Percentiles rank a stretch among this genome's conserved stretches.
phyloP scores from a whole-genome alignment of 2,797 vertebrate species.

The Pempheris klunzingeri region DNA sequence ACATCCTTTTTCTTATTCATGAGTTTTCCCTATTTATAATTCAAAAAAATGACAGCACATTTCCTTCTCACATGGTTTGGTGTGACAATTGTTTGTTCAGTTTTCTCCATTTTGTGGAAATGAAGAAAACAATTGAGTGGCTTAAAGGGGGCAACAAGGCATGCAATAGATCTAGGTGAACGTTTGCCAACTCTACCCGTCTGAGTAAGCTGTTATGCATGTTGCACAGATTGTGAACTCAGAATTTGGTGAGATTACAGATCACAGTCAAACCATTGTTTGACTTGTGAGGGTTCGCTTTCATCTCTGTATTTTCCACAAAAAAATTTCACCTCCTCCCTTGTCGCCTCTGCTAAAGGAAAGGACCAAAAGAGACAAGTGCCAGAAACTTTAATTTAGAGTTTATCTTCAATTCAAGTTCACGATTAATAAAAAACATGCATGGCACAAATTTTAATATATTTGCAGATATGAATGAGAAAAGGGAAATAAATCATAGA shows the following conservation, averaged over 20 bases:
- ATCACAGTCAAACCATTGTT: neutral
- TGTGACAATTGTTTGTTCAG: neutral
- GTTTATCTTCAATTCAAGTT: neutral
- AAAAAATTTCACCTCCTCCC: neutral
- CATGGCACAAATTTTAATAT: neutral
- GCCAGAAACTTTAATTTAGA: neutral
- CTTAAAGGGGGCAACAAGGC: neutral
- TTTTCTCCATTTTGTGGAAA: neutral
- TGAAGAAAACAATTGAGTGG: neutral
- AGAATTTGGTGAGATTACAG: neutral
- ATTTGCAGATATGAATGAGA: rapidly evolving
- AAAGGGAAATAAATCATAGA: neutral
- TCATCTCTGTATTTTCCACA: neutral
- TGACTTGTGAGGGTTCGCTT: neutral
- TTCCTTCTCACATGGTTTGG: constrained; percentile 1
- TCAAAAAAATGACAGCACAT: too few relatives aligned
- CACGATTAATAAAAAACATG: neutral
- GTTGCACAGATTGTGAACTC: neutral
- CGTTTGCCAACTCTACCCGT: neutral
- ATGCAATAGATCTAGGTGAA: neutral
- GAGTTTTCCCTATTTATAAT: too few relatives aligned
- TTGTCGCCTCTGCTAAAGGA: neutral
- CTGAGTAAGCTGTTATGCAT: neutral
- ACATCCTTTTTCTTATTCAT: neutral
- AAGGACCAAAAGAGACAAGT: neutral